A percentile compares a stretch with the other conserved stretches of the same genome.
Evolutionary conservation across 2,113 vertebrate species (phyloP).

Genomic region (Heterotis niloticus): DNA sequence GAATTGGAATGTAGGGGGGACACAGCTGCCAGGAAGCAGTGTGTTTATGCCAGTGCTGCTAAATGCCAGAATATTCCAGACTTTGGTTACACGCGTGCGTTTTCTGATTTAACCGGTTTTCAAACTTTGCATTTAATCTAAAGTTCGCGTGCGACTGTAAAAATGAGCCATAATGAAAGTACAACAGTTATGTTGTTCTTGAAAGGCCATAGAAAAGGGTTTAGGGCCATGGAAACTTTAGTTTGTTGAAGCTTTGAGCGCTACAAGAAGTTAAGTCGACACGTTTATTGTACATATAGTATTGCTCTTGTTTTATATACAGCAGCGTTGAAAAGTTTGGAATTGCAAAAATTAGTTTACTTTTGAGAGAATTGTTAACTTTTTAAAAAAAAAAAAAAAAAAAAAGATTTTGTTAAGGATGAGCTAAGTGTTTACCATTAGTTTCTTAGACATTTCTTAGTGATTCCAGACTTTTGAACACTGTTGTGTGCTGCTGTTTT

Average conservation of each 20-base stretch:
- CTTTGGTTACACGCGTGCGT: not conserved
- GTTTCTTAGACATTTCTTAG: too few species aligned
- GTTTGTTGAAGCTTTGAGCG: slow-evolving; percentile 18
- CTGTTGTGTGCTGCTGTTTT: too few species aligned
- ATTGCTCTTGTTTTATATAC: too few species aligned
- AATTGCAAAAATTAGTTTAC: too few species aligned
- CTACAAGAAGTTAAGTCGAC: slow-evolving; percentile 2
- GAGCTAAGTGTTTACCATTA: too few species aligned
- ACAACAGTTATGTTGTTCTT: slow-evolving; percentile 13
- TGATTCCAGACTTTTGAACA: too few species aligned
- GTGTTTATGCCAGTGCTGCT: slow-evolving; percentile 18
- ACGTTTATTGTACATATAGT: too few species aligned
- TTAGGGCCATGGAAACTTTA: slow-evolving; percentile 23
- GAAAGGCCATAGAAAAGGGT: not conserved
- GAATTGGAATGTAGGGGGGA: not conserved
- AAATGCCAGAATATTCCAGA: slow-evolving; percentile 16
- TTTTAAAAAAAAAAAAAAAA: too few species aligned
- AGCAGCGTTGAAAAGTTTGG: too few species aligned
- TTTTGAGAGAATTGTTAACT: too few species aligned
- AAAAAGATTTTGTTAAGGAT: too few species aligned
- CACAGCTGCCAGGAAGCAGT: not conserved
- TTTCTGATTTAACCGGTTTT: not conserved
- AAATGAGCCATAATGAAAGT: slow-evolving; percentile 12
- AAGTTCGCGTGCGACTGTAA: not conserved
- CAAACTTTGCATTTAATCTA: not conserved